A percentile compares a stretch with the other conserved stretches of the same genome.
Evolutionary conservation across 2,888 invertebrate species (phyloP).

Genomic region (Amiota minor): DNA sequence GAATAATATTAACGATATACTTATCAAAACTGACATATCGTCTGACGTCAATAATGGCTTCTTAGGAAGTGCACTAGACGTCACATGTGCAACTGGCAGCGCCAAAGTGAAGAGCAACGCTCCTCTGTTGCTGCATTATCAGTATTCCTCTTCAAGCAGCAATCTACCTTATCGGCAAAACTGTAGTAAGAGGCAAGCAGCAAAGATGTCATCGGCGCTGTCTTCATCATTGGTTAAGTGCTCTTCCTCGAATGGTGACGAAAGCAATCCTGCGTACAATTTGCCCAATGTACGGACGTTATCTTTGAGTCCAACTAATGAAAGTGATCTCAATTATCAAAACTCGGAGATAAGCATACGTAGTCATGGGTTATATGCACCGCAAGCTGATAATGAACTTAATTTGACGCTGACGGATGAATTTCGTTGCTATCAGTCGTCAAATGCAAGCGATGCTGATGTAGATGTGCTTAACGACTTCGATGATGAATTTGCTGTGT

Average conservation of each 20-base stretch:
- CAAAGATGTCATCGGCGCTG: constrained; percentile 29
- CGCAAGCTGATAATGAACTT: constrained; percentile 76
- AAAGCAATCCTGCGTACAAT: constrained; percentile 28
- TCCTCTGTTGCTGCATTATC: constrained; percentile 20
- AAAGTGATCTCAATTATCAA: constrained; percentile 79
- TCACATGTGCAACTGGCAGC: neutral
- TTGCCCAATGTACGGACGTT: constrained; percentile 46
- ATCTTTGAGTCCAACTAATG: constrained; percentile 74
- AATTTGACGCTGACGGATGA: constrained; percentile 74
- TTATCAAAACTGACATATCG: constrained; percentile 15
- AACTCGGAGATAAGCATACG: constrained; percentile 80
- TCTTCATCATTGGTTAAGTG: constrained; percentile 24
- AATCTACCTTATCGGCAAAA: constrained; percentile 46
- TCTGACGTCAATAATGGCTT: neutral
- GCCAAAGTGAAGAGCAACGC: constrained; percentile 23
- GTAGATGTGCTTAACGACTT: constrained; percentile 69
- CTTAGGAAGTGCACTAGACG: neutral
- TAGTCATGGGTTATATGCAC: constrained; percentile 79
- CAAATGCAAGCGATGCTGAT: constrained; percentile 72
- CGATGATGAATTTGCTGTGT: constrained; percentile 66
- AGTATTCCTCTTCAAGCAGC: constrained; percentile 54
- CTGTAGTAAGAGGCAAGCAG: constrained; percentile 20
- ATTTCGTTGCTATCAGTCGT: constrained; percentile 71
- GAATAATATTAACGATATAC: constrained; percentile 62
- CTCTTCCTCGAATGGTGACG: neutral